Base-by-base conservation (phyloP, 2,888 invertebrate genomes). In the Hipparchia sbordonii region DNA sequence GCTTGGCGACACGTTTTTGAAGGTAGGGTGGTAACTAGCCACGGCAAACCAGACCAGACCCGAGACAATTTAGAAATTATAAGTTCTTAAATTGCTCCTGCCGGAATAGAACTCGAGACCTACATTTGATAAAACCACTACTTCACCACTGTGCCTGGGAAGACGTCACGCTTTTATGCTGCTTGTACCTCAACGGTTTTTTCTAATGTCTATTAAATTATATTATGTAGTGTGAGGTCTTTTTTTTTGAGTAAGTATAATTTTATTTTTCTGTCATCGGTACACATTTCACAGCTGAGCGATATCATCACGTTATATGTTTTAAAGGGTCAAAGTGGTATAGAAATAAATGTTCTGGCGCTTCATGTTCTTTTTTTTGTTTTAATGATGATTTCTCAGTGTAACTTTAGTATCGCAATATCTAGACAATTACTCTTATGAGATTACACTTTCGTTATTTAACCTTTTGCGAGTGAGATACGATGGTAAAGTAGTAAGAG, bases 181-280 rank as follows among this genome's bases (percentile, higher is more conserved):
- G 46, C 52, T 52, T 8, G 7, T 33, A 59, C 8, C 33, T 6
- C 2, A 9, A 2, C 8, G 9, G 2, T 2, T 33, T 33, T 33
- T 9, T 59, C 3, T 33, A 2, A 1, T 23, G 23, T 59, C 6
- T 7, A 6, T 23, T 5, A 33, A 23, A 5, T 7, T 2, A 6
- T 33, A 6, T 23, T 23, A 6, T 48, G 2, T 48, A 39, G 39
- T 39, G 39, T 5, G 39, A 39, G 3, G 39, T 39, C 39, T 39
- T 2, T 4, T 2, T 4, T 2, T 4, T 39, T 2, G 1, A 48
- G 48, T 48, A 48, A 48, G 6, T 48, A 5, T 48, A 5, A 6
- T 48, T 48, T 80, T 75, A 80, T 76, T 82, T 84, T 85, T 85
- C 84, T 87, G 85, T 80, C 80, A 82, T 81, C 86, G 67, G 81